phyloP scores from a whole-genome alignment of 2,888 invertebrate species.

The Pyrrhosoma nymphula region DNA sequence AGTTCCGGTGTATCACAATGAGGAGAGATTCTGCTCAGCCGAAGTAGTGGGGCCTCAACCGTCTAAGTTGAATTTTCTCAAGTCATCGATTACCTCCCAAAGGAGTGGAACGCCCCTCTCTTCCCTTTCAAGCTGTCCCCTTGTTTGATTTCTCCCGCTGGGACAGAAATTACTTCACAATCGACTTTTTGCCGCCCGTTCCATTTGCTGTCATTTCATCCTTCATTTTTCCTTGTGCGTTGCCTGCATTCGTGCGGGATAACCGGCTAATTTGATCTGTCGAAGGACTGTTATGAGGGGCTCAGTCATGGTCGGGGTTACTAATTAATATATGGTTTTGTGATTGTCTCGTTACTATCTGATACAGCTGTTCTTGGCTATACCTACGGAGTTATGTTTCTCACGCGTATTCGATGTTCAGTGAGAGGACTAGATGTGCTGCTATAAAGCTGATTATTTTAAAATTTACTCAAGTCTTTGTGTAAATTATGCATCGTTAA shows the following conservation, averaged over 20 bases:
- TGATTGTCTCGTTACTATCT: not conserved
- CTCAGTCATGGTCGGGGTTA: not conserved
- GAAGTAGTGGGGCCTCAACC: constrained; percentile 24
- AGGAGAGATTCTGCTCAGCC: constrained; percentile 9
- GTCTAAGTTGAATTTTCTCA: constrained; percentile 79
- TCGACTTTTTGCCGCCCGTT: constrained; percentile 73
- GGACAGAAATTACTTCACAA: constrained; percentile 83
- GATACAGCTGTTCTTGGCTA: not conserved
- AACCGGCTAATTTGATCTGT: constrained; percentile 40
- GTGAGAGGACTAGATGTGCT: not conserved
- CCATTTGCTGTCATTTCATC: constrained; percentile 29
- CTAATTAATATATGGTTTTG: not conserved
- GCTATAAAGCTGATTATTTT: too few relatives aligned
- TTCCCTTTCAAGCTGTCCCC: constrained; percentile 39
- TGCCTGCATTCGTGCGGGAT: not conserved
- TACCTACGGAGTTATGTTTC: not conserved
- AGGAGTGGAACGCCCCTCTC: constrained; percentile 47
- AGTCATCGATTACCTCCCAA: constrained; percentile 82
- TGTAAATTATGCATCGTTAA: too few relatives aligned
- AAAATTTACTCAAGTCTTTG: too few relatives aligned
- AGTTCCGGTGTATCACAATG: not conserved
- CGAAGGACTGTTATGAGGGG: not conserved
- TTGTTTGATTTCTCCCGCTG: constrained; percentile 83
- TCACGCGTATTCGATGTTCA: not conserved
- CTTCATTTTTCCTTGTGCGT: not conserved